Evolutionary conservation across 2,113 vertebrate genomes (phyloP).

Genomic region (Lepisosteus oculatus): DNA sequence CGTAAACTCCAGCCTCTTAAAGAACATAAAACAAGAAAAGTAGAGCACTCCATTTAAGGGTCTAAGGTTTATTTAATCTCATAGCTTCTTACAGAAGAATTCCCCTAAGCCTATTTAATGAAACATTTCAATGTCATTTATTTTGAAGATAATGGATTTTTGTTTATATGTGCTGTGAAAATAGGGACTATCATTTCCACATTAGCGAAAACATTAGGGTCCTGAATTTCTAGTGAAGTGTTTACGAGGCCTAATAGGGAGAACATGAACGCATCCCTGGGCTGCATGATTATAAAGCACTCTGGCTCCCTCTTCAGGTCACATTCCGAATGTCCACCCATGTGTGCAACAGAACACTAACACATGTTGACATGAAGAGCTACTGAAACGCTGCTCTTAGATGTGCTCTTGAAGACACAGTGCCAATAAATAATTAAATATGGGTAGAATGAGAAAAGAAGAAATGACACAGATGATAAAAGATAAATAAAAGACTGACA

Average conservation of each 20-base stretch:
- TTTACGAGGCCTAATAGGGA: not conserved
- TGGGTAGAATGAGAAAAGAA: not conserved
- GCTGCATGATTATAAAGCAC: not conserved
- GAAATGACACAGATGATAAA: not conserved
- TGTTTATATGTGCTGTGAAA: not conserved
- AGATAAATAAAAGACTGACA: too few species aligned
- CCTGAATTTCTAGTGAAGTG: not conserved
- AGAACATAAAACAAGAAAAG: not conserved
- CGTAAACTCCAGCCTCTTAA: not conserved
- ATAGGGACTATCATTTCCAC: not conserved
- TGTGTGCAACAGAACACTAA: not conserved
- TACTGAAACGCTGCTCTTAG: not conserved
- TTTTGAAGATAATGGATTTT: not conserved
- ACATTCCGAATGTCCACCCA: not conserved
- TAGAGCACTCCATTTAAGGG: conserved; percentile 3
- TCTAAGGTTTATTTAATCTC: not conserved
- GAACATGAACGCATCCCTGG: not conserved
- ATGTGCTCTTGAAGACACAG: not conserved
- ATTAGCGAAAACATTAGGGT: not conserved
- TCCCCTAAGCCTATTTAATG: not conserved
- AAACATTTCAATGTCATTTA: not conserved
- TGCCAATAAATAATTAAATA: not conserved
- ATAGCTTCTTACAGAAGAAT: not conserved
- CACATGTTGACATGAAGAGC: not conserved
- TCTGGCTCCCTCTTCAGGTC: not conserved